A percentile compares a stretch with the other conserved stretches of the same genome.
These are phyloP conservation scores for Brachirus orientalis DNA, from an alignment of 2,113 vertebrate species.

Conservation along the genomic window DNA sequence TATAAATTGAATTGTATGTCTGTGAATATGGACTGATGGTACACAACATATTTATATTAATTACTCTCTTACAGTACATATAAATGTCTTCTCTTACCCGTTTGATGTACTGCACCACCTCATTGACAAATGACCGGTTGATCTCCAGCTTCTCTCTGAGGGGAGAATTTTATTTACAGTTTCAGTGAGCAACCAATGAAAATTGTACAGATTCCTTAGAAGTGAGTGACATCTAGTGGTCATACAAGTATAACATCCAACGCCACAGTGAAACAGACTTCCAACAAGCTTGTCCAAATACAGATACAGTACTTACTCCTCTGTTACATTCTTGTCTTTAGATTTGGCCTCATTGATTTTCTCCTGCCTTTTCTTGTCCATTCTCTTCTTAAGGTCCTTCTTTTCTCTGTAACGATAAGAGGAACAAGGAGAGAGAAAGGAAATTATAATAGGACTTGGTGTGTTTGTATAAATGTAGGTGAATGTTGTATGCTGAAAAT, in stretches of 20 bases:
- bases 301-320: constrained; percentile 94
- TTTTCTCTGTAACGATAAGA: constrained; percentile 86
- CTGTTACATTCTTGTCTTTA: constrained; percentile 94
- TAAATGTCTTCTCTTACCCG: constrained; percentile 81
- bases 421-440: background rate
- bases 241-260: background rate
- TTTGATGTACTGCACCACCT: constrained; percentile 97
- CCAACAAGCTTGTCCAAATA: background rate
- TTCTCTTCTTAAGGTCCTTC: constrained; percentile 97
- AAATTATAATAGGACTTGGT: background rate
- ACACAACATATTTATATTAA: background rate
- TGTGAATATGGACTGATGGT: background rate
- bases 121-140: constrained; percentile 95
- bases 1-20: background rate
- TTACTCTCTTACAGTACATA: background rate
- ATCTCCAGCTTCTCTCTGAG: constrained; percentile 95
- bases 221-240: constrained; percentile 61
- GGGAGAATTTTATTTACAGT: constrained; percentile 9
- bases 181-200: background rate
- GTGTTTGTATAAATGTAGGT: background rate
- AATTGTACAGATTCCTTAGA: background rate
- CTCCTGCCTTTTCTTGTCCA: constrained; percentile 97
- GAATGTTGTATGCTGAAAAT: background rate
- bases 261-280: background rate
- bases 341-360: constrained; percentile 95